Percentiles rank a stretch among this genome's conserved stretches.
Evolutionary conservation across 2,113 vertebrate species (phyloP).

Genomic region (Chionis minor): DNA sequence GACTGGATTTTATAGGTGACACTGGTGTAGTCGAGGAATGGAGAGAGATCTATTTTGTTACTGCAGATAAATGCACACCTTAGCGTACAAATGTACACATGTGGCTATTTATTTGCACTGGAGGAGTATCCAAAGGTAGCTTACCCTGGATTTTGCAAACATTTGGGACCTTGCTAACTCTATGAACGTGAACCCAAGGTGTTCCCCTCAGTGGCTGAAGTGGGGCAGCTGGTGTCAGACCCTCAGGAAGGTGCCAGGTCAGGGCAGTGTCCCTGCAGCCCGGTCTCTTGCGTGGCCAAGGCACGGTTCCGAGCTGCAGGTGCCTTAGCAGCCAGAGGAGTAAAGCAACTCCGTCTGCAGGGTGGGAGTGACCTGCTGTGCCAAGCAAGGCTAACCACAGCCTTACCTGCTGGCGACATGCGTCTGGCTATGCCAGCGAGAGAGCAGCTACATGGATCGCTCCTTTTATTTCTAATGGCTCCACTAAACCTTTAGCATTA

Average conservation of each 20-base stretch:
- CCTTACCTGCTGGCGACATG: neutral
- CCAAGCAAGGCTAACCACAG: neutral
- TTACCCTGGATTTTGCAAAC: neutral
- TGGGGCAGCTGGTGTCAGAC: neutral
- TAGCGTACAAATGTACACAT: neutral
- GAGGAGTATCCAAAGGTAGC: neutral
- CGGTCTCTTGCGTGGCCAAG: accelerated
- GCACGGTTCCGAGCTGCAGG: neutral
- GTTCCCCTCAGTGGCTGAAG: neutral
- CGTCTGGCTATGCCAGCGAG: neutral
- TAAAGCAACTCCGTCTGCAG: neutral
- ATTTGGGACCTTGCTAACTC: neutral
- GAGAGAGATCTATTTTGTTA: neutral
- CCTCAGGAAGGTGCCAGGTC: neutral
- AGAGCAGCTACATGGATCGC: neutral
- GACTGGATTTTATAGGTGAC: neutral
- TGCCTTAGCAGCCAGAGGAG: neutral
- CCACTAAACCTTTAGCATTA: neutral
- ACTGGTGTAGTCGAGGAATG: accelerated
- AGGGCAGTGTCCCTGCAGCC: neutral
- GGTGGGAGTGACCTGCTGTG: neutral
- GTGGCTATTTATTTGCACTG: neutral
- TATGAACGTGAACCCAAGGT: neutral
- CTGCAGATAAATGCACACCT: neutral
- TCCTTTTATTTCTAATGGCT: neutral